Conservation (phyloP, 23 tunicate species). For the Ciona savignyi region DNA sequence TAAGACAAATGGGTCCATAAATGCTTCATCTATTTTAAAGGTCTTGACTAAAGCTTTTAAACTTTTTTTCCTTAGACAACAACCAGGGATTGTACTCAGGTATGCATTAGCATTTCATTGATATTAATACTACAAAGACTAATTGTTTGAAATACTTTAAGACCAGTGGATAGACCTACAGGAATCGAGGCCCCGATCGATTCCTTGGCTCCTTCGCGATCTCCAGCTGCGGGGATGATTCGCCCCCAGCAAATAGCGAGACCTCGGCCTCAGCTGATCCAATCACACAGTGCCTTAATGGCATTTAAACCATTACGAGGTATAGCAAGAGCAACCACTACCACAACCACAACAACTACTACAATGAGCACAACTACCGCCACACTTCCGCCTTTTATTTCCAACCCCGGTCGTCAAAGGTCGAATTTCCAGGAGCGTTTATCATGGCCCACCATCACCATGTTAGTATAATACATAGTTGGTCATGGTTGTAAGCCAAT, state of each 20-base stretch:
- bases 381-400: not conserved
- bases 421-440: constrained; percentile 18
- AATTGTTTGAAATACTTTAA: too few relatives aligned
- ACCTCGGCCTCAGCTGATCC: not conserved
- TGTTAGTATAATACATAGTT: too few relatives aligned
- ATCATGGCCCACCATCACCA: constrained; percentile 23
- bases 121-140: too few relatives aligned
- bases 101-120: too few relatives aligned
- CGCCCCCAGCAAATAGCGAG: not conserved
- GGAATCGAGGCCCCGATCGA: not conserved
- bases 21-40: too few relatives aligned
- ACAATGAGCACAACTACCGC: constrained; percentile 15
- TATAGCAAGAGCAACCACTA: not conserved
- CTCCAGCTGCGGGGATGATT: not conserved
- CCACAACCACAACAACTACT: not conserved
- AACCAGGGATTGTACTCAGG: too few relatives aligned
- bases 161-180: not conserved
- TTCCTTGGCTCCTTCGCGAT: not conserved
- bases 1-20: too few relatives aligned
- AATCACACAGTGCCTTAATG: not conserved
- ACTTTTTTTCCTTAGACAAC: too few relatives aligned
- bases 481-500: too few relatives aligned
- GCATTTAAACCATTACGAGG: not conserved
- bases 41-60: too few relatives aligned
- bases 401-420: constrained; percentile 8